Base-by-base conservation (phyloP, 1,140 invertebrate species). In the Papilio dardanus region DNA sequence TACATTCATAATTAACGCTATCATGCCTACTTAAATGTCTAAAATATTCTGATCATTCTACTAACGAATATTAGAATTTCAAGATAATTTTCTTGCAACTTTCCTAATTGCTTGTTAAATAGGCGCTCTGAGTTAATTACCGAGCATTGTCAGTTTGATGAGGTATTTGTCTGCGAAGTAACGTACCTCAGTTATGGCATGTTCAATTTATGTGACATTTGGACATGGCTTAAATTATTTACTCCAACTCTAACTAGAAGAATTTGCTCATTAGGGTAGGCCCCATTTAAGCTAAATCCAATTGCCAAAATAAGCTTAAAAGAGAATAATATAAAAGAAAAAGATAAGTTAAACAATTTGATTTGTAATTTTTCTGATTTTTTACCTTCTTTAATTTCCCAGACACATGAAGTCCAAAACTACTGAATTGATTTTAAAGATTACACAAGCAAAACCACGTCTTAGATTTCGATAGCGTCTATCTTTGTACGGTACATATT, bases 401-500 rank as follows among this genome's bases (percentile, higher is more conserved):
- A 10, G 7, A 1, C 5, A 37, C 1, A 46, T 0, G 16, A 46
- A n/a, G 16, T 5, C 5, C 16, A 16, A 19, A 19, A 19, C 14
- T 46, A n/a, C 42, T 46, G 42, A 46, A 46, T 4, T n/a, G n/a
- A 46, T 6, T 46, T 16, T 46, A 37, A 10, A 46, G 21, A 19
- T 54, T 54, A 58, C 21, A 58, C 21, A 14, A 58, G 0, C 28
- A 58, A 54, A 28, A 28, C 16, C 19, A 19, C 21, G 24, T 10
- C 14, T 4, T 30, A 62, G 10, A 14, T 30, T 62, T 62, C 5
- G 24, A 31, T n/a, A 66, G 19, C 6, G 31, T 68, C 3, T 33
- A 37, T 69, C 19, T 37, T n/a, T n/a, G n/a, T n/a, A 24, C 12
- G 67, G 35, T 42, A 24, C 24, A 73, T 73, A 35, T 68, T 37